Evolutionary conservation across 2,888 invertebrate species (phyloP), one percentile per base, ranked within the genome.

Genomic region (Hipparchia sbordonii): DNA sequence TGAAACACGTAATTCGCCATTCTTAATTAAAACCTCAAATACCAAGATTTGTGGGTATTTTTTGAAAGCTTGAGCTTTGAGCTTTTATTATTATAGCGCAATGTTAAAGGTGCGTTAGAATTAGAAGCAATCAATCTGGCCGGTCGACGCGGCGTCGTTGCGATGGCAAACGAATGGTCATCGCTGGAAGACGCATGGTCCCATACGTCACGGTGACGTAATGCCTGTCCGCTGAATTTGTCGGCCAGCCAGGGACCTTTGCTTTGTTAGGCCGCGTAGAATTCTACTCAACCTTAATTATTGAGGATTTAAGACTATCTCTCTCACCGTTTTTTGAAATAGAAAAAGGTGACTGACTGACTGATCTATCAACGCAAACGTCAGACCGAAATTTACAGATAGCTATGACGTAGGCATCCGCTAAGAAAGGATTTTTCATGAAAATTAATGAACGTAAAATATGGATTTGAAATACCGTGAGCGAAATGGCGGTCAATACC

Each of bases 131-230:
- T 90, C 88, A 87, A 89, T 89, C 86, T 86, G 79, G 68, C 67
- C 74, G 73, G 78, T 80, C 82, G 84, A 82, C 81, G 81, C 45
- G 83, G 82, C 79, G 80, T 75, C 72, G 82, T 79, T 80, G 71
- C 85, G 84, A 86, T 87, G 85, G 85, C 83, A 88, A 88, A 89
- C 85, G 88, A 87, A 89, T 87, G 89, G 88, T 87, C 87, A 87
- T 86, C 88, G 87, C 86, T 89, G 89, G 87, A 88, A 90, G 90
- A 90, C 84, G 80, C 86, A 90, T 88, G 85, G 86, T 81, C 78
- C 84, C 87, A 89, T 88, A 88, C 85, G 88, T 89, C 89, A 88
- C 84, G 65, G 70, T 56, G 72, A 68, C 57, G 48, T 68, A 68
- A 68, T 59, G 67, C 67, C 59, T 48, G 65, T 65, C 65, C 9